Evolutionary conservation across 2,797 vertebrate genomes (phyloP), one percentile per base, ranked within the genome.

Genomic region (Threskiornis aethiopicus): DNA sequence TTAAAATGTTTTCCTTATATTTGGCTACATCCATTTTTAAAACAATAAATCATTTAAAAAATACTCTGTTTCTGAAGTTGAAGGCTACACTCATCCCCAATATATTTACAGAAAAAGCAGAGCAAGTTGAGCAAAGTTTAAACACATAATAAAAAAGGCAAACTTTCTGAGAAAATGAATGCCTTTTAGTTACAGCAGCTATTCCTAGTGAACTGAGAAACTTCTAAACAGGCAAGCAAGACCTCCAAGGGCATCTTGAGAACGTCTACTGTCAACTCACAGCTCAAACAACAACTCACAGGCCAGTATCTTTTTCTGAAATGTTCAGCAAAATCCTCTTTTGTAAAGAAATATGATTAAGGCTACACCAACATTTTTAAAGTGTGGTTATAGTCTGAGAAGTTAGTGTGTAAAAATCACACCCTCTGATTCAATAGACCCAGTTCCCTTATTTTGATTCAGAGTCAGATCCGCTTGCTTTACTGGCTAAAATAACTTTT

Each of bases 401-500:
- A 96, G 84, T 89, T 76, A 90, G 84, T 82, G 62, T 91, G 51
- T 96, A 97, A 95, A 96, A 96, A 90, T 94, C 82, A 87, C 93
- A 96, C 92, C 39, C 91, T 87, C 88, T 96, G 82, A 93, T 88
- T 93, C 93, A 93, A 91, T 59, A 96, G 69, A 79, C 69, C 58
- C 66, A 51, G 69, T 39, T 85, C 37, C 41, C 35, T 66, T 95
- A 69, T 65, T 92, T 91, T 89, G 90, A 96, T 92, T 96, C 92
- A 79, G 42, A 72, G 84, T 84, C 82, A 87, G 57, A 93, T 92
- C 72, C 1, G 1, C 65, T 81, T 84, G 79, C 79, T 94, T 95
- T 95, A 97, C 90, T 84, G 84, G 84, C 54, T 78, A 92, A 96
- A 97, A 90, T 89, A 93, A 96, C 79, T 52, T 96, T 96, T 97